phyloP scores from a whole-genome alignment of 2,113 vertebrate species.

The Eulacestoma nigropectus region DNA sequence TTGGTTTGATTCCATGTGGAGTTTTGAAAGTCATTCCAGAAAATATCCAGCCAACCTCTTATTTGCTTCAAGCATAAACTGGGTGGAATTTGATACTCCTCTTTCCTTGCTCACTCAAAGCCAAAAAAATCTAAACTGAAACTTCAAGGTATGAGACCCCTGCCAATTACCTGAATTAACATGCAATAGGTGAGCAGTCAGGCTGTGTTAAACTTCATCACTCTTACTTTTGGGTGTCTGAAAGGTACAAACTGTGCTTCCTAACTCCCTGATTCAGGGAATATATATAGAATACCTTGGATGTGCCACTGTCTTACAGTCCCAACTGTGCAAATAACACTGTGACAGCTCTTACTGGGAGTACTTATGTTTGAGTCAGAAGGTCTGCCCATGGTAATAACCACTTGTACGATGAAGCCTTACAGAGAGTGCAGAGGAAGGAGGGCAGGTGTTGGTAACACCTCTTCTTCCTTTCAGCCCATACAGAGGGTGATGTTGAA shows the following conservation, averaged over 20 bases:
- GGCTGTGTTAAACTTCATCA: background rate
- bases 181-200: background rate
- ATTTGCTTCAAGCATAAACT: background rate
- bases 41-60: background rate
- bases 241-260: background rate
- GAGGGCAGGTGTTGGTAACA: background rate
- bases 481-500: background rate
- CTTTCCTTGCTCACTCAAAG: background rate
- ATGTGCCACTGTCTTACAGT: background rate
- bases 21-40: background rate
- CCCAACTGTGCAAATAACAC: background rate
- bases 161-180: background rate
- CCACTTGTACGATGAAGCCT: background rate
- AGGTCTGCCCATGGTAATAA: background rate
- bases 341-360: background rate
- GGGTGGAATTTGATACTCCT: slow-evolving; percentile 2
- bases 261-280: background rate
- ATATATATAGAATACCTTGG: background rate
- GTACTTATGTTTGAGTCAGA: background rate
- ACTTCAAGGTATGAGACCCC: background rate
- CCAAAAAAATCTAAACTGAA: background rate
- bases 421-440: background rate
- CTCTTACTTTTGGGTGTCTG: background rate
- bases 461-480: background rate
- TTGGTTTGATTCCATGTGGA: background rate